Evolutionary conservation across 2,797 vertebrate species (phyloP).

Genomic region (Macroramphosus scolopax): DNA sequence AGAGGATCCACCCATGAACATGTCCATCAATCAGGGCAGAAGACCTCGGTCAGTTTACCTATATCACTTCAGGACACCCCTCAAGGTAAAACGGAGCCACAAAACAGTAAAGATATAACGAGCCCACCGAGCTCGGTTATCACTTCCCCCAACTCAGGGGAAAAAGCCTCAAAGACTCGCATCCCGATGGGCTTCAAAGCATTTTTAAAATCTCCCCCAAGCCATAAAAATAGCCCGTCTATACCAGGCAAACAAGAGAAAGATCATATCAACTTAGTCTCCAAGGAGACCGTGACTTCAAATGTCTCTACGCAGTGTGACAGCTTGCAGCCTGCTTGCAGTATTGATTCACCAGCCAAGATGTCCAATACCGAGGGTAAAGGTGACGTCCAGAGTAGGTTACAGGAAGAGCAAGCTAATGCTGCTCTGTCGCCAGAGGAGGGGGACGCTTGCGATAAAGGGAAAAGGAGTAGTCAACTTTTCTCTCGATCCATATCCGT

Average conservation of each 20-base stretch:
- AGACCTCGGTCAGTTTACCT: constrained; percentile 65
- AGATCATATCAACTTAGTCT: constrained; percentile 87
- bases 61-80: constrained; percentile 61
- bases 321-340: constrained; percentile 32
- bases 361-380: constrained; percentile 51
- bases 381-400: constrained; percentile 47
- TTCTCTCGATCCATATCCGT: constrained; percentile 85
- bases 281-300: constrained; percentile 76
- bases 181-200: constrained; percentile 86
- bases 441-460: constrained; percentile 53
- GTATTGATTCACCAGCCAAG: constrained; percentile 50
- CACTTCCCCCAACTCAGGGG: constrained; percentile 61
- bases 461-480: constrained; percentile 76
- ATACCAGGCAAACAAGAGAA: constrained; percentile 89
- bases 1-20: constrained; percentile 65
- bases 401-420: constrained; percentile 48
- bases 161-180: constrained; percentile 81
- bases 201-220: constrained; percentile 84
- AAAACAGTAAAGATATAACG: constrained; percentile 60
- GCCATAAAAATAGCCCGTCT: constrained; percentile 78
- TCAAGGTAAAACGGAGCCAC: constrained; percentile 62
- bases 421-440: constrained; percentile 46
- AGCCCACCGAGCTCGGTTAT: constrained; percentile 58
- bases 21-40: constrained; percentile 65
- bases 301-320: constrained; percentile 67